Base-by-base conservation (phyloP, 1,140 invertebrate genomes). In the Drosophila mojavensis region DNA sequence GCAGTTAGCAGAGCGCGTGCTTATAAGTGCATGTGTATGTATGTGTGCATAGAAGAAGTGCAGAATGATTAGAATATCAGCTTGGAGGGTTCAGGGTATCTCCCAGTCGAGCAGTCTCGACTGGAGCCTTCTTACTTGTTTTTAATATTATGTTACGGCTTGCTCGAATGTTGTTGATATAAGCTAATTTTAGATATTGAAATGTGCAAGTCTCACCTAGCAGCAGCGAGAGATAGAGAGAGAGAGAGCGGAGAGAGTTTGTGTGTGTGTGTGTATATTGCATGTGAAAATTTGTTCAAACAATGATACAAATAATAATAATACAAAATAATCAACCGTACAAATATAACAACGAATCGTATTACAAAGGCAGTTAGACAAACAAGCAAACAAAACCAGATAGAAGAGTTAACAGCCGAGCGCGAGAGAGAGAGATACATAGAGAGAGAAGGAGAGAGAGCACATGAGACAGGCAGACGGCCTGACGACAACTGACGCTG, bases 271-370 rank as follows among this genome's bases (percentile, higher is more conserved):
- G 43, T 24, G 45, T 11, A 24, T 41, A 67, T 88, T 80, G 84
- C 83, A 89, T 88, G 83, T 83, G 84, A 83, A 89, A 86, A 80
- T 88, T 89, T 89, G 84, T 78, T 68, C 76, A 77, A 82, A 86
- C 75, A 73, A 77, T 36, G 50, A 71, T 63, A 79, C 69, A 73
- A 75, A 81, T 62, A 75, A 70, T 74, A 75, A 70, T 71, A 83
- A 88, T 89, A 88, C 89, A 84, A 83, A 89, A 88, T 88, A 83
- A 88, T 88, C 83, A 88, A 84, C 83, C 72, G 63, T 65, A 77
- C 68, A 72, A 86, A 88, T 81, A 83, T 69, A 58, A 71, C 67
- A 72, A 72, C 68, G 79, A 88, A 78, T 83, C 72, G 62, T 75
- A 81, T 89, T 78, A 88, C 84, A 84, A 88, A 78, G 80, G 80